Conservation (phyloP, 2,797 vertebrate species). For the Alca torda region DNA sequence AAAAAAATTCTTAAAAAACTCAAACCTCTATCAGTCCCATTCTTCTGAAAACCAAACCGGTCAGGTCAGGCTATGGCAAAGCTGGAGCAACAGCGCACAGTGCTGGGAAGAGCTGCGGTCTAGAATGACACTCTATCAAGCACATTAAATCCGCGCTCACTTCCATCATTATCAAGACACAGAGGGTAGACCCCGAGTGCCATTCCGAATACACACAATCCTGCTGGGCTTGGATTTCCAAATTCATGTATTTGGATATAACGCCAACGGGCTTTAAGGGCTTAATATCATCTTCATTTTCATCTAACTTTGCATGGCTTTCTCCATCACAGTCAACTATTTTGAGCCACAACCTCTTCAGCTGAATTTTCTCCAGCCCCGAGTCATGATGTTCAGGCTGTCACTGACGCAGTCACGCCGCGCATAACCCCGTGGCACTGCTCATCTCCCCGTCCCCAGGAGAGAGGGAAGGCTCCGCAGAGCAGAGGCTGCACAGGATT, state of each 20-base stretch:
- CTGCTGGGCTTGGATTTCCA: neutral
- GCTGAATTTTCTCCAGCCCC: neutral
- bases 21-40: neutral
- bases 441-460: neutral
- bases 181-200: neutral
- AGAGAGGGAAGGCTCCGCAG: neutral
- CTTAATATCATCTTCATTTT: neutral
- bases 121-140: neutral
- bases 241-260: neutral
- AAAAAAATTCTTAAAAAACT: neutral
- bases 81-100: neutral
- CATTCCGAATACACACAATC: neutral
- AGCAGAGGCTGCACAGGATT: neutral
- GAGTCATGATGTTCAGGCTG: neutral
- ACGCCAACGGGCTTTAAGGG: neutral
- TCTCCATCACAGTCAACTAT: neutral
- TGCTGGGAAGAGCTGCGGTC: neutral
- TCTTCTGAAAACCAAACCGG: neutral
- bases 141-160: fast-evolving
- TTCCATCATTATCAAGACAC: neutral
- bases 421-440: fast-evolving
- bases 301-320: fast-evolving
- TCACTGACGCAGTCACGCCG: fast-evolving
- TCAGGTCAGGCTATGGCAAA: neutral
- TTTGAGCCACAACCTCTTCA: neutral